These are phyloP conservation scores for Chelon labrosus DNA, from an alignment of 2,797 vertebrate species.

Conservation along the genomic window DNA sequence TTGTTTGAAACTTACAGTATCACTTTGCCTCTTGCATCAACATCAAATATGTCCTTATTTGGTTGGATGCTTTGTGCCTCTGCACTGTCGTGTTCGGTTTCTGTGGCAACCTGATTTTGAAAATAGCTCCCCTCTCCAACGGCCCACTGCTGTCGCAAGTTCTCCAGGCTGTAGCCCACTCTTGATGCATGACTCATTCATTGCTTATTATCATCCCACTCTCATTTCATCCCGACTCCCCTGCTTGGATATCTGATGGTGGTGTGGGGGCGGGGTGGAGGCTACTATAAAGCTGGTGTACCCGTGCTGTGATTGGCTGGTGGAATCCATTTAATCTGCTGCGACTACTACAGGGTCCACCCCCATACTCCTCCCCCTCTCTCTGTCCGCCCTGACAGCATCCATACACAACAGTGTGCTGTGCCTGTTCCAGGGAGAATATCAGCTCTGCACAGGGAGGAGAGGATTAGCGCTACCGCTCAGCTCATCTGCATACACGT, in stretches of 20 bases:
- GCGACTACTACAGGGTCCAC: constrained; percentile 81
- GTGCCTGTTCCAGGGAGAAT: constrained; percentile 89
- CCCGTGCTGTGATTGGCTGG: constrained; percentile 87
- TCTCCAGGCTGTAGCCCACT: constrained; percentile 70
- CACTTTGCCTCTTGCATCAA: constrained; percentile 13
- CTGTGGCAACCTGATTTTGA: constrained; percentile 78
- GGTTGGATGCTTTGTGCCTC: constrained; percentile 34
- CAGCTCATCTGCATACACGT: constrained; percentile 86
- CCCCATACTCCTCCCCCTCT: constrained; percentile 76
- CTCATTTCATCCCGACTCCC: constrained; percentile 70
- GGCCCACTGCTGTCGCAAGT: constrained; percentile 70
- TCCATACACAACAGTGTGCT: constrained; percentile 83
- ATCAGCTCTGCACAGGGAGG: constrained; percentile 86
- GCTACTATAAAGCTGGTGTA: constrained; percentile 69
- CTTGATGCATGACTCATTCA: constrained; percentile 85
- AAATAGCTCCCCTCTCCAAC: constrained; percentile 74
- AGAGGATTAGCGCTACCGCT: constrained; percentile 85
- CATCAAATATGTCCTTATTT: constrained; percentile 31
- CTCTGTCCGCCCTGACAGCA: constrained; percentile 80
- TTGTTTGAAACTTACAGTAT: constrained; percentile 5
- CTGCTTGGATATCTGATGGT: constrained; percentile 77
- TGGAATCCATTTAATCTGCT: constrained; percentile 87
- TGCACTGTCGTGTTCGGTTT: constrained; percentile 59
- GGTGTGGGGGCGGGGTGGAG: constrained; percentile 72
- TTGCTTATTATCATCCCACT: constrained; percentile 85